phyloP scores from a whole-genome alignment of 2,797 vertebrate genomes.

The Pitangus sulphuratus region DNA sequence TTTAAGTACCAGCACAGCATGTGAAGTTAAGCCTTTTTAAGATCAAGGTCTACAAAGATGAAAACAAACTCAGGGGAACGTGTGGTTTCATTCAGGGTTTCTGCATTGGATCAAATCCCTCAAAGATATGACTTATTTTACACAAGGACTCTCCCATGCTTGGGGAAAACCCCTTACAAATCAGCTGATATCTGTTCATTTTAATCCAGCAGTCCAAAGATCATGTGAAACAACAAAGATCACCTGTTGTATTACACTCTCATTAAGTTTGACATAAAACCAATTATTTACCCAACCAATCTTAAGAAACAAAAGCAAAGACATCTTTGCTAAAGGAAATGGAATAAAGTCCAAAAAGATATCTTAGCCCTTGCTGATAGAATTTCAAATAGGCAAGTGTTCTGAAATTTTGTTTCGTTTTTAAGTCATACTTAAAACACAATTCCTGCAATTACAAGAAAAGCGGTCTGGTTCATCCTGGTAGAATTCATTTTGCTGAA shows the following conservation, averaged over 20 bases:
- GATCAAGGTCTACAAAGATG: conserved; percentile 4
- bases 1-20: background rate
- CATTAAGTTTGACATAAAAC: background rate
- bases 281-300: background rate
- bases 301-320: background rate
- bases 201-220: background rate
- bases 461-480: background rate
- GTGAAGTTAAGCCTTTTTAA: background rate
- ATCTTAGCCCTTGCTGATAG: background rate
- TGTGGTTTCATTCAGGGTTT: background rate
- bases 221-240: background rate
- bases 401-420: conserved; percentile 11
- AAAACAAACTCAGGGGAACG: background rate
- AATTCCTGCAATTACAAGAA: background rate
- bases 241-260: background rate
- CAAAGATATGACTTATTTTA: background rate
- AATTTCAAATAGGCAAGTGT: background rate
- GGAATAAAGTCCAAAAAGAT: background rate
- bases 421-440: background rate
- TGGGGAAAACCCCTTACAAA: background rate
- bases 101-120: background rate
- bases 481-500: conserved; percentile 42
- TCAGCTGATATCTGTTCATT: background rate
- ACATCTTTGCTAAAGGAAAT: background rate
- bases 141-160: background rate